These are phyloP conservation scores for Lepidostoma basale DNA, from an alignment of 1,140 invertebrate genomes.

Conservation along the genomic window DNA sequence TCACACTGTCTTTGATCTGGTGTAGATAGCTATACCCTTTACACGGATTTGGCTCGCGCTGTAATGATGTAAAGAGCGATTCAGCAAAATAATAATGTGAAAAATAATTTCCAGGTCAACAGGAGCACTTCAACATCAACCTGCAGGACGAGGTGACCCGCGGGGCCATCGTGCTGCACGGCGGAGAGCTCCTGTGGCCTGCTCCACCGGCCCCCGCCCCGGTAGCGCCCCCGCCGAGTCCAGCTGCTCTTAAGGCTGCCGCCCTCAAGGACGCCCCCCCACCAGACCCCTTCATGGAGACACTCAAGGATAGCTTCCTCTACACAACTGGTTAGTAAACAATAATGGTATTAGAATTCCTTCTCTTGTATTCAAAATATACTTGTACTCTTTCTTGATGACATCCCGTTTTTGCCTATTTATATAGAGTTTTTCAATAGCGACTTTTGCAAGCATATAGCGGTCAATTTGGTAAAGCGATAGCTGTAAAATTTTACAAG, in stretches of 20 bases:
- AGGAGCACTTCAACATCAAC: constrained; percentile 81
- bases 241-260: constrained; percentile 50
- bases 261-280: constrained; percentile 53
- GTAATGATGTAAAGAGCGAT: too few species aligned
- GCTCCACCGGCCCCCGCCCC: constrained; percentile 68
- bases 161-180: constrained; percentile 77
- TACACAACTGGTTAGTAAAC: constrained; percentile 70
- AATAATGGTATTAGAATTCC: neutral
- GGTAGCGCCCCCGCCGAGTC: constrained; percentile 54
- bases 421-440: too few species aligned
- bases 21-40: too few species aligned
- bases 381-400: neutral
- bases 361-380: neutral
- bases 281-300: constrained; percentile 62
- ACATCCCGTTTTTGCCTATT: neutral
- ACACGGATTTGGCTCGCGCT: too few species aligned
- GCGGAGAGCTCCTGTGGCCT: constrained; percentile 83
- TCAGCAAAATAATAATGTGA: neutral
- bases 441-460: too few species aligned
- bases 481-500: too few species aligned
- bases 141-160: constrained; percentile 86
- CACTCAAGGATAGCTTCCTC: constrained; percentile 69
- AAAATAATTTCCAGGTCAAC: constrained; percentile 58
- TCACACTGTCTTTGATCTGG: too few species aligned
- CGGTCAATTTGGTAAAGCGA: too few species aligned